Evolutionary conservation across 2,113 vertebrate genomes (phyloP).

Genomic region (Hiodon alosoides): DNA sequence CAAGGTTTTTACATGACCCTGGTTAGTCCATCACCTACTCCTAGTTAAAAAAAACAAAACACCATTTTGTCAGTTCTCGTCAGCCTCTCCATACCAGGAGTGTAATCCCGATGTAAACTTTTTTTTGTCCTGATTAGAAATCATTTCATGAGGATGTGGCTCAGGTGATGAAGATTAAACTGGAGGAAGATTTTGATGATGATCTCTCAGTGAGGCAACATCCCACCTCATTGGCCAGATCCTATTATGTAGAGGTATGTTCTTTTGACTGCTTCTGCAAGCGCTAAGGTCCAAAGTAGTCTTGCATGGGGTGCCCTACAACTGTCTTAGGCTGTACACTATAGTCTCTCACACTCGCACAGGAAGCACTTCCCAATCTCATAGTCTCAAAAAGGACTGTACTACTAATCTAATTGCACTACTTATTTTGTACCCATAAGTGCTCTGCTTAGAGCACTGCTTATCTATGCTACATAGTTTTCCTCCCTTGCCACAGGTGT

Average conservation of each 20-base stretch:
- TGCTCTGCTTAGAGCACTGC: too few species aligned
- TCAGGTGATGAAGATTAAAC: slow-evolving; percentile 48
- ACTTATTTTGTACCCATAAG: too few species aligned
- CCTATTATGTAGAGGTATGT: slow-evolving; percentile 56
- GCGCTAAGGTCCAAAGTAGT: too few species aligned
- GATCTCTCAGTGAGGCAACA: slow-evolving; percentile 42
- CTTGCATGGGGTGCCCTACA: too few species aligned
- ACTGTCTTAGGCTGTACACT: too few species aligned
- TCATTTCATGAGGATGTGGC: slow-evolving; percentile 57
- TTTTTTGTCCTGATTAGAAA: slow-evolving; percentile 47
- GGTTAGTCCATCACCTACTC: slow-evolving; percentile 56
- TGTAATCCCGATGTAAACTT: neutral
- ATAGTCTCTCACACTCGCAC: too few species aligned
- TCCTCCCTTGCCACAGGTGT: too few species aligned
- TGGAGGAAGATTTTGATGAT: slow-evolving; percentile 40
- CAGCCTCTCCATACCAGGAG: neutral
- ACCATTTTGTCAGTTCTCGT: neutral
- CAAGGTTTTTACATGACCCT: slow-evolving; percentile 64
- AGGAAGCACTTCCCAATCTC: too few species aligned
- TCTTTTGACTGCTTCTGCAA: neutral
- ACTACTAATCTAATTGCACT: too few species aligned
- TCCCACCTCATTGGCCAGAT: slow-evolving; percentile 44
- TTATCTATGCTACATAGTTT: neutral
- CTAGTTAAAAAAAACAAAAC: neutral
- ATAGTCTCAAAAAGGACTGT: too few species aligned